Evolutionary conservation across 2,797 vertebrate genomes (phyloP).

Genomic region (Enteromius paludinosus): DNA sequence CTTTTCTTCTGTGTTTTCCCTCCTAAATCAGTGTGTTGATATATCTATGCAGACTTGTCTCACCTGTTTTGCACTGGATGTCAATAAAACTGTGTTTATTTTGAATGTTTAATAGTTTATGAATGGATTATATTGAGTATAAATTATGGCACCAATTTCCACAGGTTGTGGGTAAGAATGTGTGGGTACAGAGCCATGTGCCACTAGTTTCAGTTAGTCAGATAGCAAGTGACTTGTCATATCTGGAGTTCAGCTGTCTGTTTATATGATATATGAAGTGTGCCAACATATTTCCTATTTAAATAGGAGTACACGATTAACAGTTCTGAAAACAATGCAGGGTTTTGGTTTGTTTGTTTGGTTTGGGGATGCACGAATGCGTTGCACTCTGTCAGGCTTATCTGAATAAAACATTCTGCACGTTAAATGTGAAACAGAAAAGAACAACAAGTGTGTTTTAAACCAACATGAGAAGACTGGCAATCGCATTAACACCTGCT

Average conservation of each 20-base stretch:
- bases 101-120: not conserved
- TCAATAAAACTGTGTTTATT: not conserved
- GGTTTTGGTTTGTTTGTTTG: not conserved
- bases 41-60: not conserved
- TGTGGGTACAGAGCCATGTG: not conserved
- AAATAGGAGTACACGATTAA: not conserved
- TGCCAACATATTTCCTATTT: not conserved
- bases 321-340: not conserved
- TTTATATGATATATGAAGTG: not conserved
- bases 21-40: not conserved
- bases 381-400: not conserved
- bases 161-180: not conserved
- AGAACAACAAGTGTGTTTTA: too few relatives aligned
- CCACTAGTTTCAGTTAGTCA: slow-evolving; percentile 38
- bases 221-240: not conserved
- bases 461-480: not conserved
- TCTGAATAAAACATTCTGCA: not conserved
- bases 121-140: not conserved
- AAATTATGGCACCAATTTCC: not conserved
- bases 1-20: not conserved
- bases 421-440: not conserved
- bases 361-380: not conserved
- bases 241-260: not conserved
- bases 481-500: not conserved
- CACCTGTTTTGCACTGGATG: not conserved